A percentile compares a stretch with the other conserved stretches of the same genome.
phyloP scores from a whole-genome alignment of 2,113 vertebrate genomes.

The Alethe castanea region DNA sequence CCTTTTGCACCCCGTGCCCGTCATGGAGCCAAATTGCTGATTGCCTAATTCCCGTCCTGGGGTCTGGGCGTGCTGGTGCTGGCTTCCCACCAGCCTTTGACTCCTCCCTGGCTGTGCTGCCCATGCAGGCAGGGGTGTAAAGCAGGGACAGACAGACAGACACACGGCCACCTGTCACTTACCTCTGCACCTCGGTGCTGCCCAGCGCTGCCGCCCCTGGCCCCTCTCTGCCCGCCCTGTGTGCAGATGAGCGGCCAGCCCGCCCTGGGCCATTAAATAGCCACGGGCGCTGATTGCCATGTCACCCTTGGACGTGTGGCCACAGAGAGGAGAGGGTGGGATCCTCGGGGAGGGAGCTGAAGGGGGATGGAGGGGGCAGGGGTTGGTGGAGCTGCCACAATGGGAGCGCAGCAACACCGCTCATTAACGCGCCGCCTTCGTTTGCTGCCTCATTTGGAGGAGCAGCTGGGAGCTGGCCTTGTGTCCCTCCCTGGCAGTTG shows the following conservation, averaged over 20 bases:
- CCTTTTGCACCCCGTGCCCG: not conserved
- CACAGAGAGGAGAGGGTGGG: conserved; percentile 56
- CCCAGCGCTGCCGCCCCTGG: not conserved
- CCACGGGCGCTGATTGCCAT: not conserved
- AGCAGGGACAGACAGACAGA: not conserved
- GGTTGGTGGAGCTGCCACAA: not conserved
- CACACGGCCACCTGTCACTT: not conserved
- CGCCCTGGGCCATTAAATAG: conserved; percentile 10
- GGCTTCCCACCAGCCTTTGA: not conserved
- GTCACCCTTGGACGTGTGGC: not conserved
- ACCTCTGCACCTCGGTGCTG: not conserved
- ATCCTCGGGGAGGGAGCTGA: conserved; percentile 9
- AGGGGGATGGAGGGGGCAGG: not conserved
- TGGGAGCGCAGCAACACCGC: rapidly evolving
- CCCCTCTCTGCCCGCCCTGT: not conserved
- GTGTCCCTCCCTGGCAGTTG: not conserved
- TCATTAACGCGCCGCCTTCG: not conserved
- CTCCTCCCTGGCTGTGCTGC: not conserved
- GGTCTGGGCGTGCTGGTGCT: not conserved
- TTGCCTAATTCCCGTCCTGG: not conserved
- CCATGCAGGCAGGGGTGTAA: not conserved
- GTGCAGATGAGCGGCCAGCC: not conserved
- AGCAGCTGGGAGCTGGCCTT: not conserved
- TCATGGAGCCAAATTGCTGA: not conserved
- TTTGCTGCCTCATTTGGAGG: not conserved